Conservation (phyloP, 1,140 invertebrate genomes). For the Drosophila murphyi region DNA sequence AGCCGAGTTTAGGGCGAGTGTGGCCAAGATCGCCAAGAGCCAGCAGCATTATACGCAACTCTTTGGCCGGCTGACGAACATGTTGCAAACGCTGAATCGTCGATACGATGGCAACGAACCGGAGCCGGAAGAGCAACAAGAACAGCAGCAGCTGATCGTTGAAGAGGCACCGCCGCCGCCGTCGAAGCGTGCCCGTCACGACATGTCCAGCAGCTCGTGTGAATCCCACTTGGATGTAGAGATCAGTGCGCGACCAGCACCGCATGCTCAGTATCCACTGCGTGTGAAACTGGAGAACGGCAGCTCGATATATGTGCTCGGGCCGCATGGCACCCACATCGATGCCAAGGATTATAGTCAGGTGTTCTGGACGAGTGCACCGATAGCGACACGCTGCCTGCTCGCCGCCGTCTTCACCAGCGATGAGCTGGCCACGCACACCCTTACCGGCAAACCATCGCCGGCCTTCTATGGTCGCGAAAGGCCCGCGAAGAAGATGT, state of each 20-base stretch:
- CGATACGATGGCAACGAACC: constrained; percentile 48
- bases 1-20: constrained; percentile 34
- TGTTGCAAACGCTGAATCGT: constrained; percentile 54
- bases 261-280: constrained; percentile 43
- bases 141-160: neutral
- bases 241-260: neutral
- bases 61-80: constrained; percentile 34
- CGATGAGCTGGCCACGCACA: constrained; percentile 82
- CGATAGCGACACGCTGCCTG: constrained; percentile 78
- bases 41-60: constrained; percentile 51
- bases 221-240: constrained; percentile 29
- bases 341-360: constrained; percentile 47
- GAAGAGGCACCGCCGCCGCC: neutral
- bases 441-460: constrained; percentile 84
- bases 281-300: constrained; percentile 37
- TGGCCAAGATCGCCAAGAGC: constrained; percentile 57
- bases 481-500: constrained; percentile 66
- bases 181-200: constrained; percentile 31
- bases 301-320: constrained; percentile 60
- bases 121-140: constrained; percentile 7
- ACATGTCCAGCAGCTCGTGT: constrained; percentile 50
- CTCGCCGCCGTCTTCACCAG: constrained; percentile 72
- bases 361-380: constrained; percentile 76
- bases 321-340: constrained; percentile 80
- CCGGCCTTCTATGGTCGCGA: constrained; percentile 78